Base-by-base conservation (phyloP, 2,888 invertebrate genomes). In the Drosophila incognita region DNA sequence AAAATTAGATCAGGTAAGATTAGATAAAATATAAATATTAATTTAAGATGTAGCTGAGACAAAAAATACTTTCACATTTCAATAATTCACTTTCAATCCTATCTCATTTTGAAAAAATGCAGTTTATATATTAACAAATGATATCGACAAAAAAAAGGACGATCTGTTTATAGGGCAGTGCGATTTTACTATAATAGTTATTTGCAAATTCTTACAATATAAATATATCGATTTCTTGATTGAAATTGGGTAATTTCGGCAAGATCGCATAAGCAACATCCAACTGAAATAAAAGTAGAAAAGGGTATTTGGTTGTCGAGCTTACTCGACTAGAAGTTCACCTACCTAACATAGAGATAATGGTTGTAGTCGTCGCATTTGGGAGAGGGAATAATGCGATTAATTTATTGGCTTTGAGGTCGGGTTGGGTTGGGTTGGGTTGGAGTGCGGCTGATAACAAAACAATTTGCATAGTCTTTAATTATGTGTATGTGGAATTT, bases 401-500 rank as follows among this genome's bases (percentile, higher is more conserved):
- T 42, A 11, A 48, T 53, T 38, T 38, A 46, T 24, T 46, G 21
- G 51, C 42, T 52, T 24, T 15, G 46, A 2, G 15, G 59, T 59
- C 11, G 40, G 27, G 27, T 5, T 27, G 27, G 27, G 27, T 5
- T 27, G 27, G 27, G 27, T 5, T 27, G 27, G 27, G n/a, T 11
- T 5, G n/a, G 11, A 21, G 24, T 15, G 46, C 18, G 13, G 10
- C 4, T 76, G 77, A 76, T 76, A 76, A 71, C 54, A 31, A 18
- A 42, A 24, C 36, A 42, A 76, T 49, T 72, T 61, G 57, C 62
- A 76, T 76, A 51, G 38, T 11, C 33, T 33, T 51, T 74, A 76
- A 74, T 53, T 74, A 57, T 52, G 36, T 56, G 51, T 27, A 46
- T 15, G 21, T 46, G 24, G 46, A 15, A 8, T 24, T 1, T 13